Conservation (phyloP, 2,797 vertebrate species). For the Columba guinea region DNA sequence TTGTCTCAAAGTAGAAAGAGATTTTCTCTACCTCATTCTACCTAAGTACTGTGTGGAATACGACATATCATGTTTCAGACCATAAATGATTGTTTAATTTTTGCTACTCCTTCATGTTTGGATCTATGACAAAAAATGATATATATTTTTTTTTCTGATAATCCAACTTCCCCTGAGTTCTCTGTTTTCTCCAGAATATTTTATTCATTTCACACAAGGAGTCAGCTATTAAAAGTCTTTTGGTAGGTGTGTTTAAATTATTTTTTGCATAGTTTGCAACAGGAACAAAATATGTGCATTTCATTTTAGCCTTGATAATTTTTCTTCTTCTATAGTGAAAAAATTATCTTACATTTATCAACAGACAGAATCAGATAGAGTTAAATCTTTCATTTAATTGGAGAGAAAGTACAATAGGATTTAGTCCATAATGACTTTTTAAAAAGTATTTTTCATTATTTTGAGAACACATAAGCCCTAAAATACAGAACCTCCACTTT, state of each 20-base stretch:
- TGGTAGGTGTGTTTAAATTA: not conserved
- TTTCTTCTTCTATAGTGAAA: conserved; percentile 12
- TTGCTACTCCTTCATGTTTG: not conserved
- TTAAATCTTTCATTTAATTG: not conserved
- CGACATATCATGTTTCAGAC: not conserved
- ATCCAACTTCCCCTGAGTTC: not conserved
- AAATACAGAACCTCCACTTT: not conserved
- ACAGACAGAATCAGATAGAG: conserved; percentile 1
- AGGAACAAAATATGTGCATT: not conserved
- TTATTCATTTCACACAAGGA: not conserved
- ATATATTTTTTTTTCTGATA: not conserved
- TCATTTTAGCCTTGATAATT: conserved; percentile 10
- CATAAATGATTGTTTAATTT: accelerated
- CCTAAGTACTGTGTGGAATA: not conserved
- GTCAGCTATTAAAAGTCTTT: not conserved
- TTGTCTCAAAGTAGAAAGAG: not conserved
- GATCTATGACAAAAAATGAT: not conserved
- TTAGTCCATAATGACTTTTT: not conserved
- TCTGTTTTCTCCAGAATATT: not conserved
- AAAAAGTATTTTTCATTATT: conserved; percentile 13
- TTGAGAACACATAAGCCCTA: not conserved
- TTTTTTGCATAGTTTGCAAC: not conserved
- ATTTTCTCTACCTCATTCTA: not conserved
- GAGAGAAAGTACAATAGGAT: not conserved
- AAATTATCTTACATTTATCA: not conserved